Base-by-base conservation (phyloP, 1,140 invertebrate species). In the Philopotamus ludificatus region DNA sequence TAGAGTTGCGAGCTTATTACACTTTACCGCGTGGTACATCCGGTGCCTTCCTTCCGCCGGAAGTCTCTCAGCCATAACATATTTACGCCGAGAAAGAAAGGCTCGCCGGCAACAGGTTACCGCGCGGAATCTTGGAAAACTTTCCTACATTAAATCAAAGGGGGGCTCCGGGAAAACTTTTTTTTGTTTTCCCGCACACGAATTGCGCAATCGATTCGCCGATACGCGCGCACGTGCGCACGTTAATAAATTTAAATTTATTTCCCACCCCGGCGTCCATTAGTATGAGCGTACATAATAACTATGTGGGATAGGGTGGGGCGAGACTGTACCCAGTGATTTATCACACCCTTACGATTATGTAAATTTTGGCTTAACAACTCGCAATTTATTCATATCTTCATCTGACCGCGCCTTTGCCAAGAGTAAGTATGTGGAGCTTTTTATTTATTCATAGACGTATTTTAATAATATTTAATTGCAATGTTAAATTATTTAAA, bases 341-440 rank as follows among this genome's bases (percentile, higher is more conserved):
- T 55, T 44, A 63, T 63, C 28, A 55, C 51, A 47, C 50, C 50
- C 50, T 16, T 21, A 63, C 62, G 50, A 63, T 63, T 63, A 63
- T 63, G 62, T 53, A 63, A 63, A 63, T 63, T 51, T 63, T 51
- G 26, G 41, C 21, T 53, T 55, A 41, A 42, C 62, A 63, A 63
- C 50, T 45, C 44, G 23, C 62, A 63, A 63, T 63, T n/a, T 63
- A 63, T 63, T 63, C 62, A 63, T 63, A 55, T 63, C 62, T 18
- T 54, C 50, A 22, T 20, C 25, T 21, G 53, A 34, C 28, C 28
- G 28, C 28, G 28, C 28, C 28, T 34, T 34, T n/a, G n/a, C n/a
- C n/a, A n/a, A n/a, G n/a, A n/a, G n/a, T n/a, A n/a, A n/a, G n/a
- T n/a, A n/a, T n/a, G n/a, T n/a, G n/a, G n/a, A n/a, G n/a, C n/a